Evolutionary conservation across 2,113 vertebrate species (phyloP).

Genomic region (Maccullochella peelii): DNA sequence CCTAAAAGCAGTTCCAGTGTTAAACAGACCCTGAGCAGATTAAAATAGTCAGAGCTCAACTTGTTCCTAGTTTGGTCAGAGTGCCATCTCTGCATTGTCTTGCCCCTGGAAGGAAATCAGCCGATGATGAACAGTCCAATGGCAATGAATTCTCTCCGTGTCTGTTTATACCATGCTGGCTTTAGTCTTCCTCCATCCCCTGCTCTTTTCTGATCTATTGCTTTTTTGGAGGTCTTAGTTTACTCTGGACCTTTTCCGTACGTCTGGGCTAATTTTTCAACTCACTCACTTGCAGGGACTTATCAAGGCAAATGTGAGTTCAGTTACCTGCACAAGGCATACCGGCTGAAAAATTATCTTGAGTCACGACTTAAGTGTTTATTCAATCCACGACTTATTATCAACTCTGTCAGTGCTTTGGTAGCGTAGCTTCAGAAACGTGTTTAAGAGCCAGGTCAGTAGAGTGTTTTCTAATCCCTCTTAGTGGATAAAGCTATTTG

Average conservation of each 20-base stretch:
- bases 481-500: constrained; percentile 51
- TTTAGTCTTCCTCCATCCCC: constrained; percentile 26
- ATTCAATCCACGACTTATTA: constrained; percentile 73
- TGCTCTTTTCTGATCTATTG: constrained; percentile 59
- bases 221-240: constrained; percentile 55
- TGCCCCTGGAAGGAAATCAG: constrained; percentile 73
- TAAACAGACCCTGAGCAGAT: constrained; percentile 25
- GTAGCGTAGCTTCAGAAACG: constrained; percentile 45
- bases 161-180: constrained; percentile 57
- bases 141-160: constrained; percentile 44
- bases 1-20: constrained; percentile 27
- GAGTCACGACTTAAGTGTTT: constrained; percentile 63
- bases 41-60: constrained; percentile 39
- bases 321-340: constrained; percentile 57
- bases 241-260: constrained; percentile 46
- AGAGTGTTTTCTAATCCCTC: constrained; percentile 63
- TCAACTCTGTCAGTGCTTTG: constrained; percentile 62
- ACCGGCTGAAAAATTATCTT: constrained; percentile 51
- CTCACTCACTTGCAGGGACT: constrained; percentile 36
- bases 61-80: constrained; percentile 73
- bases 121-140: constrained; percentile 43
- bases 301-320: constrained; percentile 56
- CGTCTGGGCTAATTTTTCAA: constrained; percentile 50
- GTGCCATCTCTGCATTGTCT: constrained; percentile 48
- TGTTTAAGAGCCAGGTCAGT: constrained; percentile 51